Evolutionary conservation across 2,113 vertebrate species (phyloP), one percentile per base, ranked within the genome.

Genomic region (Blennius ocellaris): DNA sequence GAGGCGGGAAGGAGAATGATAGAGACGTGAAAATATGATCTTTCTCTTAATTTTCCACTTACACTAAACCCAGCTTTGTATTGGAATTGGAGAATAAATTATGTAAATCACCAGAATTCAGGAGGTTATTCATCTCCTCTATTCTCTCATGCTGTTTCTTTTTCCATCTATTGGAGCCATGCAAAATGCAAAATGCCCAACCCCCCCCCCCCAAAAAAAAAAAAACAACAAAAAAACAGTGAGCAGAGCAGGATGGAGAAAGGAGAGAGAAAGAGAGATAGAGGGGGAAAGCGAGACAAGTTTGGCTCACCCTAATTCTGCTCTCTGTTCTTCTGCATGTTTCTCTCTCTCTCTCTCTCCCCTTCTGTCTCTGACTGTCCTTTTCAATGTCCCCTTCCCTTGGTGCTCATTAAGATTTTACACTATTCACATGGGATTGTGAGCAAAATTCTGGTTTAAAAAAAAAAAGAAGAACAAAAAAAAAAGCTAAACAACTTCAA

Each of bases 381-480:
- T 37, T 12, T 10, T 50, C 38, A 8, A 4, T 17, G 1, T 37
- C 37, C 30, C 38, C 21, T 38, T 65, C 61, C 67, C 54, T 21
- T 6, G 40, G 63, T 41, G 40, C 64, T 78, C 56, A 73, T 81
- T 82, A 64, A 55, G 30, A 63, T 50, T 58, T 75, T 37, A 55
- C 9, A 64, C 39, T 51, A 69, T 51, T 69, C 43, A 44, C 40
- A 37, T 7, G 21, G 30, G 50, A 47, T 49, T 61, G 10, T n/a
- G 30, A 44, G 38, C 11, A 52, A 61, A 76, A 66, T 1, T 37
- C 41, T 43, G 30, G 3, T n/a, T 55, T 58, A 47, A 6, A 36
- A n/a, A 68, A 10, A 45, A 21, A 8, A 3, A 14, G 41, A 30
- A 30, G 4, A 30, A 30, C 2, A 30, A 2, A 30, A 30, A 30